Evolutionary conservation across 1,140 invertebrate genomes (phyloP).

Genomic region (Cardiocondyla obscurior): DNA sequence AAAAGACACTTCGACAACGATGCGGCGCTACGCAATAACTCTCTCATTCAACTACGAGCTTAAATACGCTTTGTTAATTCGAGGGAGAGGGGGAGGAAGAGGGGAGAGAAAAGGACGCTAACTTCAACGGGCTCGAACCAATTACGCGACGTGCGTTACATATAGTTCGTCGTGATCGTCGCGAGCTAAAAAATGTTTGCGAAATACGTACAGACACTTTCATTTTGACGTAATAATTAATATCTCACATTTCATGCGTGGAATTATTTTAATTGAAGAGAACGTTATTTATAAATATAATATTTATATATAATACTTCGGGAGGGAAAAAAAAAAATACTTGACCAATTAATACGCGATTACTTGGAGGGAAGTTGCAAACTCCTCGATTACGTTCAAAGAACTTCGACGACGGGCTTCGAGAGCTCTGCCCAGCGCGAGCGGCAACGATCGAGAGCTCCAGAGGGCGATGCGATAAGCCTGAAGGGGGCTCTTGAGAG

Average conservation of each 20-base stretch:
- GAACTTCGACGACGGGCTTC: slow-evolving; percentile 11
- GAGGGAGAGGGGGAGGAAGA: too few species aligned
- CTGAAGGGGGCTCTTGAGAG: slow-evolving; percentile 44
- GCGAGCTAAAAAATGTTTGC: neutral
- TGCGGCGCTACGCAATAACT: slow-evolving; percentile 39
- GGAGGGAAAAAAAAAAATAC: neutral
- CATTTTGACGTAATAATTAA: neutral
- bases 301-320: neutral
- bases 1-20: slow-evolving; percentile 51
- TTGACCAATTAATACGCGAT: slow-evolving; percentile 25
- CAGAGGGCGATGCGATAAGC: slow-evolving; percentile 39
- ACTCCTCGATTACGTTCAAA: slow-evolving; percentile 38
- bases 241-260: neutral
- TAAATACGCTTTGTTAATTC: slow-evolving; percentile 10
- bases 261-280: neutral
- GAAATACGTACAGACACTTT: neutral
- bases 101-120: too few species aligned
- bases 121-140: slow-evolving; percentile 28
- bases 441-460: slow-evolving; percentile 33
- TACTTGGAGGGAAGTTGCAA: neutral
- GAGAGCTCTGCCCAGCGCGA: neutral
- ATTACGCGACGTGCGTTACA: neutral
- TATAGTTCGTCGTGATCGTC: neutral
- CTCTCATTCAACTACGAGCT: slow-evolving; percentile 34
- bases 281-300: too few species aligned